A percentile compares a stretch with the other conserved stretches of the same genome.
These are phyloP conservation scores for Harpalus rubripes DNA, from an alignment of 2,888 invertebrate species.

Conservation along the genomic window DNA sequence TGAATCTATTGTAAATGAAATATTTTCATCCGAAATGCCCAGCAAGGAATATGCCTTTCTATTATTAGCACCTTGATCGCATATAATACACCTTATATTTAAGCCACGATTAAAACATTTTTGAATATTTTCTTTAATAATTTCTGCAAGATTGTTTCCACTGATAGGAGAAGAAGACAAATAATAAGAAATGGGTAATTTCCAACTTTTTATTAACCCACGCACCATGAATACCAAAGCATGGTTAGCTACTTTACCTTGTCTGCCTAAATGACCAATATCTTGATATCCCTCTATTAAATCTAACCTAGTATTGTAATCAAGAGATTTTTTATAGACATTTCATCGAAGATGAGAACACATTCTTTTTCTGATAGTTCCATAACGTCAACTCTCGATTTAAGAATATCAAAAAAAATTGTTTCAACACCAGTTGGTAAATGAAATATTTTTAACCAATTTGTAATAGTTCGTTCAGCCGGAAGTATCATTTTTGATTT, in stretches of 20 bases:
- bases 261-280: neutral
- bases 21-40: conserved; percentile 68
- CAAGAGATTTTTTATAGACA: conserved; percentile 68
- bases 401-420: conserved; percentile 68
- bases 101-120: conserved; percentile 62
- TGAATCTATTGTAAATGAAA: no score
- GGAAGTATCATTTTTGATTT: conserved; percentile 16
- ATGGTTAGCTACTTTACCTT: neutral
- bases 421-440: conserved; percentile 70
- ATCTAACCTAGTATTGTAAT: conserved; percentile 51
- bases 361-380: conserved; percentile 66
- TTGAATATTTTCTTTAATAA: conserved; percentile 61
- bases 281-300: neutral
- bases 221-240: conserved; percentile 66
- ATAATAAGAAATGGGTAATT: conserved; percentile 68
- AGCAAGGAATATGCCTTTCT: conserved; percentile 63
- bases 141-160: conserved; percentile 47
- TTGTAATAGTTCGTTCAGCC: conserved; percentile 67
- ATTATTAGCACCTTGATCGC: conserved; percentile 70
- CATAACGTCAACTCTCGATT: neutral
- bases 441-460: conserved; percentile 70
- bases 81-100: conserved; percentile 64
- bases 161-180: conserved; percentile 65
- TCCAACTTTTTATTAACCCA: conserved; percentile 68
- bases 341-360: conserved; percentile 69